A percentile compares a stretch with the other conserved stretches of the same genome.
These are phyloP conservation scores for Myotis vivesi DNA, from an alignment of 2,797 vertebrate species.

Conservation along the genomic window DNA sequence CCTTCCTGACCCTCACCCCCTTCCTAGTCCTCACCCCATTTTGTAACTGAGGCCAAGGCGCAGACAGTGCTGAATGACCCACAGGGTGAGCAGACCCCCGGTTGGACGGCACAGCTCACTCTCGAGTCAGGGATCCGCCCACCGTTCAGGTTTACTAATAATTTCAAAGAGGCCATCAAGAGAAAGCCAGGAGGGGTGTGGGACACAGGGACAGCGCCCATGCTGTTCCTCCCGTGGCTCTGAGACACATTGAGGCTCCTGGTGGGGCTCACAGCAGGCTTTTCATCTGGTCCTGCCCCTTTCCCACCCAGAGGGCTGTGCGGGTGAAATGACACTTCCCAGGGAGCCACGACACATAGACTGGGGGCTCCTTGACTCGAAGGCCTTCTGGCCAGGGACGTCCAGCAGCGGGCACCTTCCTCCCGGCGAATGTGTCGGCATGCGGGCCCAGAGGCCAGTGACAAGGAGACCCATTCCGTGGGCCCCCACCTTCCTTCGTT, in stretches of 20 bases:
- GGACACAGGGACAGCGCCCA: neutral
- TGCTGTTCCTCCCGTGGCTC: neutral
- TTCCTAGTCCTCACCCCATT: accelerated
- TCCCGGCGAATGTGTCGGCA: accelerated
- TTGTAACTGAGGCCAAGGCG: neutral
- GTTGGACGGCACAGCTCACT: accelerated
- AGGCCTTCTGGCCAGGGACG: neutral
- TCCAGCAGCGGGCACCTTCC: accelerated
- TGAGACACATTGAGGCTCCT: too few relatives aligned
- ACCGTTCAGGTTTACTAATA: neutral
- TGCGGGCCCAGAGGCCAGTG: neutral
- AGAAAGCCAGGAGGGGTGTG: neutral
- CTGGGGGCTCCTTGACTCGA: accelerated
- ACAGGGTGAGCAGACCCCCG: accelerated
- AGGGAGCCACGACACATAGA: accelerated
- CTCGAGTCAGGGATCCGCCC: neutral
- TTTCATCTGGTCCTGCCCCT: accelerated
- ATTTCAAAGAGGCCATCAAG: neutral
- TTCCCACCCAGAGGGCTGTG: accelerated
- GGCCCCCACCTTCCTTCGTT: neutral
- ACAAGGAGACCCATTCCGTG: too few relatives aligned
- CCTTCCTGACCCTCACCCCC: too few relatives aligned
- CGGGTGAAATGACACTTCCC: neutral
- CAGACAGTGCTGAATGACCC: neutral
- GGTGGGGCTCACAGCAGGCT: neutral